Conservation (phyloP, 2,888 invertebrate species). For the Tiliacea aurago region DNA sequence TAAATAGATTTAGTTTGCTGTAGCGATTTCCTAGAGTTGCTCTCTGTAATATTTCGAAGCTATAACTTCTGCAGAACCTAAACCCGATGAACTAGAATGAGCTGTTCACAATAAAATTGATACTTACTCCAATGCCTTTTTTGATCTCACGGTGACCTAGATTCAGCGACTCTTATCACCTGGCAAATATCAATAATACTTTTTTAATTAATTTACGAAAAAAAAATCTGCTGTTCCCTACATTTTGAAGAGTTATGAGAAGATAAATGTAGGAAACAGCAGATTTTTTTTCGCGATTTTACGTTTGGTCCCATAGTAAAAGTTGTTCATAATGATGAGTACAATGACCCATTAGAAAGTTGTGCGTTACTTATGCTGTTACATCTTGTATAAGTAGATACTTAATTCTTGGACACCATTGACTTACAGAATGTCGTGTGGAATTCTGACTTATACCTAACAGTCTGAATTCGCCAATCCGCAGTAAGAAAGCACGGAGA, state of each 20-base stretch:
- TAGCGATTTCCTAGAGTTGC: slow-evolving; percentile 41
- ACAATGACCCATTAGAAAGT: too few relatives aligned
- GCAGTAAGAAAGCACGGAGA: neutral
- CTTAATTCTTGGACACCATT: neutral
- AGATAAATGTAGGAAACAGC: too few relatives aligned
- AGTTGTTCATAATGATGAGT: too few relatives aligned
- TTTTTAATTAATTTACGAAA: too few relatives aligned
- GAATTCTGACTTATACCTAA: neutral
- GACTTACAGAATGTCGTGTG: neutral
- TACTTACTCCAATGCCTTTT: slow-evolving; percentile 3
- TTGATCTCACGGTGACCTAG: neutral
- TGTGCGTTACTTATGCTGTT: too few relatives aligned
- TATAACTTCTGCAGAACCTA: slow-evolving; percentile 6
- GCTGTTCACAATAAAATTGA: slow-evolving; percentile 22
- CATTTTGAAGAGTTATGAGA: too few relatives aligned
- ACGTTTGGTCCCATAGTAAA: too few relatives aligned
- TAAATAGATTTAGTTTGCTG: slow-evolving; percentile 45
- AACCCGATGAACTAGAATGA: slow-evolving; percentile 2
- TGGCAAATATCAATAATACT: neutral
- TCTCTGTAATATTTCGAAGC: slow-evolving; percentile 33
- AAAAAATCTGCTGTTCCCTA: too few relatives aligned
- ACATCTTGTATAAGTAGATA: too few relatives aligned
- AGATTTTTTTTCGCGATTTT: too few relatives aligned
- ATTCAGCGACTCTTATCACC: too few relatives aligned
- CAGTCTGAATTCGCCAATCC: neutral